Percentiles rank a stretch among this genome's conserved stretches.
phyloP scores from a whole-genome alignment of 2,113 vertebrate genomes.

The Atherinomorus stipes region DNA sequence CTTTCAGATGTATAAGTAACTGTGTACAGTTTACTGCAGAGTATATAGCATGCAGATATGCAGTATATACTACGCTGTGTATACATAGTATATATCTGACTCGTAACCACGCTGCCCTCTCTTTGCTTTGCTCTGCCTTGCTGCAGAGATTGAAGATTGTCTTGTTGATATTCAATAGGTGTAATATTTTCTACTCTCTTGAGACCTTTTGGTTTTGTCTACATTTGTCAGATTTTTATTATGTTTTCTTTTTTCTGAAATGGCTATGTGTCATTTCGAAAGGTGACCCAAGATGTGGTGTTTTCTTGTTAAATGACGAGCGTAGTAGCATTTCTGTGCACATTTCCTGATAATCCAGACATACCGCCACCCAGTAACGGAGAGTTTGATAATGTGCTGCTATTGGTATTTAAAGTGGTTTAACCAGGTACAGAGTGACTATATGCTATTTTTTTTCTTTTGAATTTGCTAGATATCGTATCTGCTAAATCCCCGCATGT shows the following conservation, averaged over 20 bases:
- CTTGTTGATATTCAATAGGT: constrained; percentile 86
- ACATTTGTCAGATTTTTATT: constrained; percentile 56
- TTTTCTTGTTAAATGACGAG: constrained; percentile 4
- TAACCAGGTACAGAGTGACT: constrained; percentile 55
- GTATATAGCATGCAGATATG: constrained; percentile 16
- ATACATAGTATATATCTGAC: constrained; percentile 39
- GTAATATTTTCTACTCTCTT: constrained; percentile 80
- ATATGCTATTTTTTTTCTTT: constrained; percentile 28
- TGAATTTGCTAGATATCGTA: constrained; percentile 26
- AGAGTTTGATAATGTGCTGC: constrained; percentile 58
- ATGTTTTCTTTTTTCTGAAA: constrained; percentile 3
- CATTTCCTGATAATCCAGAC: constrained; percentile 9
- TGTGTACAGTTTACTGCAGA: constrained; percentile 2
- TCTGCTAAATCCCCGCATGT: constrained; percentile 29
- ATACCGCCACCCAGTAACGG: constrained; percentile 3
- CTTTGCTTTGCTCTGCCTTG: constrained; percentile 65
- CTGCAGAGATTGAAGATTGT: constrained; percentile 77
- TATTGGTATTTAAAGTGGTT: constrained; percentile 46
- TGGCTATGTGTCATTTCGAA: constrained; percentile 3
- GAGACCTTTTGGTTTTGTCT: constrained; percentile 69
- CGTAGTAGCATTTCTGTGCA: background rate
- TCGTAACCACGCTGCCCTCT: constrained; percentile 64
- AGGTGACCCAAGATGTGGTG: constrained; percentile 7
- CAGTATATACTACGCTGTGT: constrained; percentile 37
- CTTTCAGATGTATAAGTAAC: constrained; percentile 49